A percentile compares a stretch with the other conserved stretches of the same genome.
Evolutionary conservation across 2,113 vertebrate species (phyloP).

Genomic region (Entomyzon cyanotis): DNA sequence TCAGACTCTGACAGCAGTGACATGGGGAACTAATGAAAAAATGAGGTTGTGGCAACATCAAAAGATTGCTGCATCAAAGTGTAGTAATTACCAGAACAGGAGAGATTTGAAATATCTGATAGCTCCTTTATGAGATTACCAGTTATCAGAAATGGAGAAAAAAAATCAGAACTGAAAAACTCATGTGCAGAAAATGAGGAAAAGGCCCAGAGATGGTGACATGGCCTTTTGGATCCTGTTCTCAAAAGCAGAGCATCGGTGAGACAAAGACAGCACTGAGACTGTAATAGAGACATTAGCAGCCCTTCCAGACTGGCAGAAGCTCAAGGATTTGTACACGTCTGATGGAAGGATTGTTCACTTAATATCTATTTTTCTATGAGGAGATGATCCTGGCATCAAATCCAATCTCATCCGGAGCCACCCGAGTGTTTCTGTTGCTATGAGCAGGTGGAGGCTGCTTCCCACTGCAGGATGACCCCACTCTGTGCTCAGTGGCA

Average conservation of each 20-base stretch:
- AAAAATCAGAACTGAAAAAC: background rate
- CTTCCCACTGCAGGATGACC: background rate
- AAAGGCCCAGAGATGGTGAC: background rate
- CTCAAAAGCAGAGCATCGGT: background rate
- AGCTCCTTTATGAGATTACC: constrained; percentile 26
- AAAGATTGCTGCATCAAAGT: constrained; percentile 48
- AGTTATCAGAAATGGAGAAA: background rate
- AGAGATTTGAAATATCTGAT: constrained; percentile 50
- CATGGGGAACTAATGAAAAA: background rate
- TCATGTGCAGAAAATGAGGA: background rate
- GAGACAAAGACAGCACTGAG: background rate
- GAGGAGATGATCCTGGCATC: background rate
- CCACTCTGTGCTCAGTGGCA: background rate
- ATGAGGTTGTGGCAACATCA: constrained; percentile 47
- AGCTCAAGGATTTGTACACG: background rate
- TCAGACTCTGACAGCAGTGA: background rate
- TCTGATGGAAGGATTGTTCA: constrained; percentile 11
- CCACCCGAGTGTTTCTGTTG: background rate
- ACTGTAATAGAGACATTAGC: background rate
- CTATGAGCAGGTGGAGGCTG: background rate
- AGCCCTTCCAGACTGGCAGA: background rate
- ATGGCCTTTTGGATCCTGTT: background rate
- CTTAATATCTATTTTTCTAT: background rate
- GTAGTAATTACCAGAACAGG: constrained; percentile 52
- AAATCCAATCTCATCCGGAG: background rate